Evolutionary conservation across 2,113 vertebrate genomes (phyloP), one percentile per base, ranked within the genome.

Genomic region (Bungarus multicinctus): DNA sequence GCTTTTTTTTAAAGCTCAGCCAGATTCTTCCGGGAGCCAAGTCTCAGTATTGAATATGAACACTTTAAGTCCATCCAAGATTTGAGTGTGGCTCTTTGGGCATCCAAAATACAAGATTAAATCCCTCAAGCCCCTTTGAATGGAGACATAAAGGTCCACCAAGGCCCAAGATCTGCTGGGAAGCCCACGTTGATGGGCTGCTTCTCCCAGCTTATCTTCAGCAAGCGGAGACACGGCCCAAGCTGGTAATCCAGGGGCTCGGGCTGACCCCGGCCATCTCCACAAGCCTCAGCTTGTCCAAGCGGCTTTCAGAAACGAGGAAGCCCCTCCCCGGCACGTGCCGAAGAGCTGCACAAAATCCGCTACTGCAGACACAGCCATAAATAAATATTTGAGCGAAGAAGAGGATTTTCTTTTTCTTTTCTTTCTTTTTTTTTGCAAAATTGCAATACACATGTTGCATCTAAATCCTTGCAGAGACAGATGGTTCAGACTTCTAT

Each of bases 401-500:
- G 74, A 90, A 87, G 93, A 93, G 94, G 92, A 0, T 7, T 60
- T 60, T 60, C 47, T 50, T 50, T 50, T 50, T 50, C 47, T 50
- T 50, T 50, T 50, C 47, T 50, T 58, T 60, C 11, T 60, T 50
- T 2, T 45, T 54, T 96, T 95, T 45, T 47, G 85, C 90, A 91
- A 14, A 92, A 95, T 96, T 95, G 74, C 94, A 39, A 90, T 92
- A 96, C 96, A 95, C 94, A 94, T 92, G 96, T 96, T 96, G 96
- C 95, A 97, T 88, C 95, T 94, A 64, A 93, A 81, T 25, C 94
- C 57, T 91, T 57, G 93, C 69, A 34, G 91, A 97, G 96, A 97
- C 97, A 97, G 97, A 98, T 95, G 95, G 97, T 89, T 92, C 47
- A 11, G 93, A 93, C 94, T 95, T 96, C 95, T 94, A 95, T 96